Evolutionary conservation across 2,888 invertebrate species (phyloP).

Genomic region (Tethea ocularis): DNA sequence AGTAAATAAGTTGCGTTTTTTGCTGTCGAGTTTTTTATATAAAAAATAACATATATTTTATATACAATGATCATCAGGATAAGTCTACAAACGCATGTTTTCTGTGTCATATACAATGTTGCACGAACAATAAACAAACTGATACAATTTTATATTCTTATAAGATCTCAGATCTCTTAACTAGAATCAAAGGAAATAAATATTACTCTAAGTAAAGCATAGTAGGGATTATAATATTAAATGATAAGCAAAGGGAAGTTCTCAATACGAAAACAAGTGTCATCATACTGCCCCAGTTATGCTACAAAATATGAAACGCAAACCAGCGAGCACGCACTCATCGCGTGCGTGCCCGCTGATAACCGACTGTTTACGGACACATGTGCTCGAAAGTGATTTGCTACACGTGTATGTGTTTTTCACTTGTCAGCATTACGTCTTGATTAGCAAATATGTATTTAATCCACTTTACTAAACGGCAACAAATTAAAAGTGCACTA

Average conservation of each 20-base stretch:
- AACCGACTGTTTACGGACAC: constrained; percentile 12
- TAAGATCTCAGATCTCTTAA: background rate
- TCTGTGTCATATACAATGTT: background rate
- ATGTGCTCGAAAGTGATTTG: background rate
- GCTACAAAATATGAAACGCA: constrained; percentile 21
- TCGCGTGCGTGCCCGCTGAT: constrained; percentile 32
- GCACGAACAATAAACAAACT: background rate
- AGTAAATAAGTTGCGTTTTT: background rate
- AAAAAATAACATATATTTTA: background rate
- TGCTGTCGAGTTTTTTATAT: background rate
- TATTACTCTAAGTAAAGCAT: constrained; percentile 10
- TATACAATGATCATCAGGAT: background rate
- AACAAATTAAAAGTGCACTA: background rate
- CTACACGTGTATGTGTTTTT: background rate
- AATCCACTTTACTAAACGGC: background rate
- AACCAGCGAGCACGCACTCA: constrained; percentile 37
- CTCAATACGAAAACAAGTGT: constrained; percentile 34
- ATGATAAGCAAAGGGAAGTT: constrained; percentile 16
- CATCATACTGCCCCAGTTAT: constrained; percentile 36
- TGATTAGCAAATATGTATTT: background rate
- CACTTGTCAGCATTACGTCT: background rate
- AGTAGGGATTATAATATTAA: constrained; percentile 16
- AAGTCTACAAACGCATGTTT: background rate
- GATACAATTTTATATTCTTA: background rate
- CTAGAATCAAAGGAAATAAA: background rate